Conservation (phyloP, 2,797 vertebrate species). For the Euthynnus affinis region DNA sequence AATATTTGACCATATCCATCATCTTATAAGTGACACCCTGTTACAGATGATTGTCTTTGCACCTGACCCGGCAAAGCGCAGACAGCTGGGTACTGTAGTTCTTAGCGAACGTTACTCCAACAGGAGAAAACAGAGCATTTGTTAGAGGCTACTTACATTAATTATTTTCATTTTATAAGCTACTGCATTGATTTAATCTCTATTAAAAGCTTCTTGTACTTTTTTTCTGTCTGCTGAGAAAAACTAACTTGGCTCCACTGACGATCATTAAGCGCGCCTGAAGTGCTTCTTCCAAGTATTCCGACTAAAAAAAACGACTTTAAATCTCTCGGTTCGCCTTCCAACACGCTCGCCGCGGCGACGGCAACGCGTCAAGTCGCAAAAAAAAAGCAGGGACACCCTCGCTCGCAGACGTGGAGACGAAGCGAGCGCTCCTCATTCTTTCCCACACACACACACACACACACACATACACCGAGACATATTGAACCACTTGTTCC, state of each 20-base stretch:
- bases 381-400: background rate
- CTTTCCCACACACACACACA: background rate
- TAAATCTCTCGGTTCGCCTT: background rate
- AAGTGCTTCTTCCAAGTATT: background rate
- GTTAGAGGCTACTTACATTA: too few species aligned
- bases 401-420: background rate
- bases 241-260: background rate
- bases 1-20: too few species aligned
- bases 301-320: background rate
- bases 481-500: slow-evolving; percentile 30
- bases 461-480: background rate
- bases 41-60: too few species aligned
- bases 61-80: too few species aligned
- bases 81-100: too few species aligned
- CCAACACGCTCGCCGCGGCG: background rate
- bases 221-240: background rate
- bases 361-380: background rate
- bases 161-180: background rate
- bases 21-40: too few species aligned
- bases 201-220: background rate
- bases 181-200: background rate
- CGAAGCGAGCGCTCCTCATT: background rate
- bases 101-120: too few species aligned
- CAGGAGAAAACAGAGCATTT: too few species aligned
- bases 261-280: background rate